A percentile compares a stretch with the other conserved stretches of the same genome.
These are phyloP conservation scores for Peromyscus polionotus DNA, from an alignment of 2,113 vertebrate genomes.

Conservation along the genomic window DNA sequence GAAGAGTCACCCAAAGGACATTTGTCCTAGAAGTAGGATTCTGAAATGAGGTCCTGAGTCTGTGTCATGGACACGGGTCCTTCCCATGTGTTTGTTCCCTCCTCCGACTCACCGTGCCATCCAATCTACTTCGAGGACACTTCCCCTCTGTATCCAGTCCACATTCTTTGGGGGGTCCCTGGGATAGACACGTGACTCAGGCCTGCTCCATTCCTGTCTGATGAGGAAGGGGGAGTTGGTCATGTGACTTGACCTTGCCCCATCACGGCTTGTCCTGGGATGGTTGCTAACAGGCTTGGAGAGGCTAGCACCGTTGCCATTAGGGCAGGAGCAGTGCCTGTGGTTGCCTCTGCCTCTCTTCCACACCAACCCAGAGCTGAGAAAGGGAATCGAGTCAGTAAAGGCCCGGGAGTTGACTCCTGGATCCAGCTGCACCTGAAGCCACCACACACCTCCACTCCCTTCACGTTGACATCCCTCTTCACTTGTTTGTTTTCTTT, in stretches of 20 bases:
- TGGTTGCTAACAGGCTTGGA: background rate
- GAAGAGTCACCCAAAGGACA: background rate
- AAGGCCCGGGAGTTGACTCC: background rate
- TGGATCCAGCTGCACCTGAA: background rate
- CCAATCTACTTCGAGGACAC: accelerated
- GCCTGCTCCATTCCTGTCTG: background rate
- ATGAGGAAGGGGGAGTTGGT: no score
- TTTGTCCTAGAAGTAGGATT: background rate
- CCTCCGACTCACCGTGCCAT: no score
- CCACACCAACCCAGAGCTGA: background rate
- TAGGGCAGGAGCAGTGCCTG: background rate
- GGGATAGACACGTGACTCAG: accelerated
- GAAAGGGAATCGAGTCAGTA: background rate
- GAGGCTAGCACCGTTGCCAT: accelerated
- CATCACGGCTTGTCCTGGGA: background rate
- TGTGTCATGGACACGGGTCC: accelerated
- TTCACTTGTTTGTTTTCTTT: background rate
- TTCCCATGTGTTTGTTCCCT: background rate
- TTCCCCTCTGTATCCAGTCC: background rate
- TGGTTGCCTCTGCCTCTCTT: background rate
- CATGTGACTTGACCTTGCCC: background rate
- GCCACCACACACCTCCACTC: background rate
- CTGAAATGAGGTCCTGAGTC: background rate
- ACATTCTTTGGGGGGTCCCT: background rate
- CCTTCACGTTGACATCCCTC: accelerated